Conservation (phyloP, 2,113 vertebrate species). For the Chaetura pelagica region DNA sequence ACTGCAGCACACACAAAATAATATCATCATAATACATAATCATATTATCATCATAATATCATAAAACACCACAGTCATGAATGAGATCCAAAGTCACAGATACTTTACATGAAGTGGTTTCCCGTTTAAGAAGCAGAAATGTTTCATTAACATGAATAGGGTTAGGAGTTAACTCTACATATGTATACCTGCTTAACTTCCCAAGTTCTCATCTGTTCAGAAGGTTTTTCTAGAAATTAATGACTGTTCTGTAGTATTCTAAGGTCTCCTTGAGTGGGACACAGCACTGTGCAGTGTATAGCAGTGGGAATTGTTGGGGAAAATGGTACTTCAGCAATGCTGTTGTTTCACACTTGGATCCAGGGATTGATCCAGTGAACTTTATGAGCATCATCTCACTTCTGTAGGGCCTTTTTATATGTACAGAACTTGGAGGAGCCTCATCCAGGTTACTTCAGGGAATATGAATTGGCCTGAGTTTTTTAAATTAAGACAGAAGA, state of each 20-base stretch:
- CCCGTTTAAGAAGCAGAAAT: background rate
- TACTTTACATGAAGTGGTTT: background rate
- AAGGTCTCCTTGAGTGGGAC: background rate
- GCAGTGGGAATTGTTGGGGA: background rate
- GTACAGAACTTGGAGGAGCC: background rate
- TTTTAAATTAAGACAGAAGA: background rate
- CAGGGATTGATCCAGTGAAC: background rate
- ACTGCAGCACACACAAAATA: background rate
- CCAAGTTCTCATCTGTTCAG: background rate
- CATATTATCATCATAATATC: no score
- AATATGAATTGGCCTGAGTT: background rate
- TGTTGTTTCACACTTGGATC: background rate
- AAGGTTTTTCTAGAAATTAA: background rate
- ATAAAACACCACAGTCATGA: rapidly evolving
- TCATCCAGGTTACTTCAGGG: background rate
- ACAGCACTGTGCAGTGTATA: background rate
- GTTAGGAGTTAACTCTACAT: background rate
- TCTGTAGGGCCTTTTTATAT: background rate
- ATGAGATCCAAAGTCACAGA: background rate
- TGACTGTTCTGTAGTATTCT: background rate
- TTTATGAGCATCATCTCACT: background rate
- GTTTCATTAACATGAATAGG: background rate
- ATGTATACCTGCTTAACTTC: background rate
- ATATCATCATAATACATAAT: no score
- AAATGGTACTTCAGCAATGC: background rate